These are phyloP conservation scores for Drosophila parabipectinata DNA, from an alignment of 1,140 invertebrate species.

Conservation along the genomic window DNA sequence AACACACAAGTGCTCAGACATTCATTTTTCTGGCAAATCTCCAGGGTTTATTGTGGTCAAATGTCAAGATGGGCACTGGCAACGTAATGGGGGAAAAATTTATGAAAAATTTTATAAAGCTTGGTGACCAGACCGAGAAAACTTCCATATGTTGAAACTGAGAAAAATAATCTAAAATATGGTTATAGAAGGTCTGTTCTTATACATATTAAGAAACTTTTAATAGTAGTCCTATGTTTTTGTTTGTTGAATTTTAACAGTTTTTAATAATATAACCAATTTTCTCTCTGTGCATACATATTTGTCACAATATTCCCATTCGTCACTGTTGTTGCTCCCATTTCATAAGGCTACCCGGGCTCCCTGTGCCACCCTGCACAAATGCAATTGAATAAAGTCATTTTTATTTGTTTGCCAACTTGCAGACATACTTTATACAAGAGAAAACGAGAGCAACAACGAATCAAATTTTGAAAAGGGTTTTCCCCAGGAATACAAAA, in stretches of 20 bases:
- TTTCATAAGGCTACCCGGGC: constrained; percentile 18
- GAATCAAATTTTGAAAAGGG: constrained; percentile 66
- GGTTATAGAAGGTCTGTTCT: too few species aligned
- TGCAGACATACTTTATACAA: constrained; percentile 46
- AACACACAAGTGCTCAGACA: constrained; percentile 21
- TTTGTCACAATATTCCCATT: constrained; percentile 17
- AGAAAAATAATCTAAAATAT: not conserved
- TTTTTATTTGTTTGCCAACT: constrained; percentile 79
- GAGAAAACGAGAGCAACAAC: constrained; percentile 35
- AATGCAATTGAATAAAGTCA: constrained; percentile 79
- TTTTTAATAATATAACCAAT: not conserved
- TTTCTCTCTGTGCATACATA: constrained; percentile 18
- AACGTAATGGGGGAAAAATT: constrained; percentile 41
- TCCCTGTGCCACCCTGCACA: constrained; percentile 38
- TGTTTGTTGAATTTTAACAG: too few species aligned
- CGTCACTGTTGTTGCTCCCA: constrained; percentile 35
- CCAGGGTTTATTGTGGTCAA: constrained; percentile 51
- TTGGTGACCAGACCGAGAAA: constrained; percentile 14
- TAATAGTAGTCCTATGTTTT: too few species aligned
- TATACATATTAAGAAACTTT: too few species aligned
- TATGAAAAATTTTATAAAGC: constrained; percentile 17
- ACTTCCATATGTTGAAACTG: not conserved
- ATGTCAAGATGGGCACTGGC: constrained; percentile 50
- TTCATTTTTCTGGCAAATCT: constrained; percentile 26
- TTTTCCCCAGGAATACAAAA: constrained; percentile 40